Percentiles rank a stretch among this genome's conserved stretches.
phyloP scores from a whole-genome alignment of 1,140 invertebrate genomes.

The Drosophila arawakana region DNA sequence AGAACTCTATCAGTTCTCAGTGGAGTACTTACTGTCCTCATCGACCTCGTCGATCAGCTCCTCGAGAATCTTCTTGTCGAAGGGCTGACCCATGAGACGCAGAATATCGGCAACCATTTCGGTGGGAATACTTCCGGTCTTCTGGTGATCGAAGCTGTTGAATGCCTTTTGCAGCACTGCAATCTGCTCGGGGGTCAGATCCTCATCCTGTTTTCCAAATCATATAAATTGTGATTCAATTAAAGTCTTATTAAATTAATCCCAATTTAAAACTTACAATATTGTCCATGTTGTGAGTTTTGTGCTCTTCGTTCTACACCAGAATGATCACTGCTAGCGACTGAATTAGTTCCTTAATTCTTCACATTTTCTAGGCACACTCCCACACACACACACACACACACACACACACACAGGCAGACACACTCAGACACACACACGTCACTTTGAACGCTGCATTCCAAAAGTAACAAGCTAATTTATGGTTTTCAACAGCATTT shows the following conservation, averaged over 20 bases:
- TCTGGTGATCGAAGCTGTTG: conserved; percentile 97
- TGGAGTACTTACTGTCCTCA: conserved; percentile 92
- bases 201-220: conserved; percentile 85
- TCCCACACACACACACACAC: conserved; percentile 33
- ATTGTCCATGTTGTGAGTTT: conserved; percentile 58
- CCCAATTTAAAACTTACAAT: conserved; percentile 48
- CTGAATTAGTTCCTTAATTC: conserved; percentile 69
- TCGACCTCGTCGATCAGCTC: conserved; percentile 98
- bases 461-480: conserved; percentile 83
- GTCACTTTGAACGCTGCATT: conserved; percentile 56
- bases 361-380: conserved; percentile 37
- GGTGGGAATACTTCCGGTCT: conserved; percentile 96
- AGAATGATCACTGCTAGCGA: conserved; percentile 71
- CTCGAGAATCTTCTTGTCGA: conserved; percentile 97
- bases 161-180: conserved; percentile 96
- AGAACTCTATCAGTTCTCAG: conserved; percentile 83
- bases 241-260: background rate
- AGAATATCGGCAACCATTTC: conserved; percentile 98
- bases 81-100: conserved; percentile 97
- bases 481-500: conserved; percentile 80
- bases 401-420: background rate
- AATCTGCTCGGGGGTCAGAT: conserved; percentile 88
- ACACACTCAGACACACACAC: conserved; percentile 7
- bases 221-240: background rate
- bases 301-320: conserved; percentile 65